Evolutionary conservation across 2,888 invertebrate species (phyloP).

Genomic region (Drosophila falleni): DNA sequence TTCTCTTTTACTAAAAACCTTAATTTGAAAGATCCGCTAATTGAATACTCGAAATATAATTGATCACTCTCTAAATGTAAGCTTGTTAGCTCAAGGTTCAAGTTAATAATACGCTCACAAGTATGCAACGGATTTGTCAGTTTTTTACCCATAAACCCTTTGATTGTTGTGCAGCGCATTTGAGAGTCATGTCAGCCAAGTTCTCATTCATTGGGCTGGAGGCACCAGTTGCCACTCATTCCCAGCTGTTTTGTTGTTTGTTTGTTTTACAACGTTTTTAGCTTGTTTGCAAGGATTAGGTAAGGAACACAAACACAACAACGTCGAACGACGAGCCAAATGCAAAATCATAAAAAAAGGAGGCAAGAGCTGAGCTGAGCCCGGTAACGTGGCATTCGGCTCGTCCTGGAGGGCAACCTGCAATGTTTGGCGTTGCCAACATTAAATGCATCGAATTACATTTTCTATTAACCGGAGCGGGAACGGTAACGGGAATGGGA

Average conservation of each 20-base stretch:
- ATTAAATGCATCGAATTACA: constrained; percentile 81
- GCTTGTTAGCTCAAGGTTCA: not conserved
- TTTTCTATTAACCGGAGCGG: constrained; percentile 70
- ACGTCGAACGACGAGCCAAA: constrained; percentile 38
- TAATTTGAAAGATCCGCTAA: not conserved
- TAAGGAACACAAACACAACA: constrained; percentile 70
- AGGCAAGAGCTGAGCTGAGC: constrained; percentile 22
- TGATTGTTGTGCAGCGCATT: constrained; percentile 24
- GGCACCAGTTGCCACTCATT: constrained; percentile 29
- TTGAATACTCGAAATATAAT: not conserved
- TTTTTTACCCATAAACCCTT: constrained; percentile 24
- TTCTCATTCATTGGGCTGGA: not conserved
- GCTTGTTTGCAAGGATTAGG: constrained; percentile 80
- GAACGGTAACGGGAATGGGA: constrained; percentile 7
- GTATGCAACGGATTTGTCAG: constrained; percentile 22
- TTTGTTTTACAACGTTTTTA: constrained; percentile 80
- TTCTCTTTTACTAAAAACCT: too few species aligned
- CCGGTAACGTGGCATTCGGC: not conserved
- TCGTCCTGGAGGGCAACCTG: constrained; percentile 56
- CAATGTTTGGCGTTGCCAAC: constrained; percentile 62
- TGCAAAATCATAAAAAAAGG: constrained; percentile 65
- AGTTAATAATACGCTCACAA: constrained; percentile 3
- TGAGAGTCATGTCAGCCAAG: constrained; percentile 23
- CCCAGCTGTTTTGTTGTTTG: constrained; percentile 48
- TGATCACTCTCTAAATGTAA: not conserved